These are phyloP conservation scores for Eupsilia transversa DNA, from an alignment of 2,888 invertebrate genomes.

Conservation along the genomic window DNA sequence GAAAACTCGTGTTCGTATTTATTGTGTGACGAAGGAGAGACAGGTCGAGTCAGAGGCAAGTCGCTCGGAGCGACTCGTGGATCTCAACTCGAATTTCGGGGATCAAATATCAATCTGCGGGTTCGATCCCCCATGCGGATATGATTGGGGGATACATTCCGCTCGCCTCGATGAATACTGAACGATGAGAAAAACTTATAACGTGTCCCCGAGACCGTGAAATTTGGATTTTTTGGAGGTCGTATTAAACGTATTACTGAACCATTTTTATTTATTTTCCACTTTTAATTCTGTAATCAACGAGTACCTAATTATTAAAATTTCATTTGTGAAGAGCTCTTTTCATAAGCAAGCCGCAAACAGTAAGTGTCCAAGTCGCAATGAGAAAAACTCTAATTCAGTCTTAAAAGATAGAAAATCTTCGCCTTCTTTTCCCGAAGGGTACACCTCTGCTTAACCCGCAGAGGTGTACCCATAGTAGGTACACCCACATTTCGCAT, in stretches of 20 bases:
- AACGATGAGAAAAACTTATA: conserved; percentile 73
- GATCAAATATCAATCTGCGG: conserved; percentile 89
- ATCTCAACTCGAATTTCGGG: conserved; percentile 74
- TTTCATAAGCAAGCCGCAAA: neutral
- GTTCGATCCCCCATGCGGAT: conserved; percentile 77
- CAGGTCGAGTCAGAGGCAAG: no score
- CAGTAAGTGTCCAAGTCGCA: neutral
- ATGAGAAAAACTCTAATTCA: neutral
- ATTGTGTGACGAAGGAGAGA: conserved; percentile 50
- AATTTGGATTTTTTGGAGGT: conserved; percentile 50
- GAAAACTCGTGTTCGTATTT: conserved; percentile 59
- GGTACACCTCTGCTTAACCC: no score
- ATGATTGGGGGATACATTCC: conserved; percentile 69
- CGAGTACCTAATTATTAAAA: neutral
- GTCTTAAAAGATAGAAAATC: neutral
- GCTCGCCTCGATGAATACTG: conserved; percentile 67
- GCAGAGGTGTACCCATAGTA: no score
- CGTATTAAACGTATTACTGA: conserved; percentile 16
- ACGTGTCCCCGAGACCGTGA: conserved; percentile 56
- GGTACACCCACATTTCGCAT: no score
- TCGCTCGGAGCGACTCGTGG: conserved; percentile 48
- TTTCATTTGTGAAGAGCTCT: neutral
- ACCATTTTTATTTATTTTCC: conserved; percentile 7
- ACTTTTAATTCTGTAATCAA: neutral
- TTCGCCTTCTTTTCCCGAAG: no score